Base-by-base conservation (phyloP, 2,113 vertebrate species). In the Copsychus sechellarum region DNA sequence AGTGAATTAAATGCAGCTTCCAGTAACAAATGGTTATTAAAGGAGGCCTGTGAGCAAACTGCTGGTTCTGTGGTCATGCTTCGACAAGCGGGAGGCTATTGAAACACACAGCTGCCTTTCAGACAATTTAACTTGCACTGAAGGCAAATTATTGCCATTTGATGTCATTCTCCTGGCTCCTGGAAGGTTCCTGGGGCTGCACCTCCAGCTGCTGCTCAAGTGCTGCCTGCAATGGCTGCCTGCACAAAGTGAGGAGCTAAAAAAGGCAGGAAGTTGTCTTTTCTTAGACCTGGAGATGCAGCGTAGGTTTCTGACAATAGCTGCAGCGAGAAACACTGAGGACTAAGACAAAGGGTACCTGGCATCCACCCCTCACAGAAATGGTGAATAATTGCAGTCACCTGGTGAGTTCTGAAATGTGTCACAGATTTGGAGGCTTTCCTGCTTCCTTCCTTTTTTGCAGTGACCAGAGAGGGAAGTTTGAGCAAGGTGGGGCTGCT, bases 31-130 rank as follows among this genome's bases (percentile, higher is more conserved):
- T 51, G 1, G 21, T 83, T 88, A 45, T 61, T 94, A 81, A 50
- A 71, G 77, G 85, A 88, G 86, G 73, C 67, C 81, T 95, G 73
- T 22, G 86, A 90, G 91, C 61, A 79, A 93, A 50, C 24, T 84
- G 84, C 81, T 90, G 60, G 56, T 81, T 94, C 81, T 7, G 8
- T 56, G 90, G 91, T 86, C 92, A 72, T 73, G 93, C 89, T 92
- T 88, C 16, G 34, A 56, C 81, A 92, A 76, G 92, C 84, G 79
- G 34, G 18, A 40, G 91, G 85, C 84, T 81, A 88, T 65, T 86
- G 96, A 93, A 96, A 96, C 82, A 85, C 62, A 60, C 84, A 69
- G 84, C 87, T 84, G 90, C 83, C 87, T 96, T 88, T 93, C 92
- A 94, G 66, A 38, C 85, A 73, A 95, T 95, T 96, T 82, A 87